Evolutionary conservation across 2,797 vertebrate genomes (phyloP), one percentile per base, ranked within the genome.

Genomic region (Muraenolepis orangiensis): DNA sequence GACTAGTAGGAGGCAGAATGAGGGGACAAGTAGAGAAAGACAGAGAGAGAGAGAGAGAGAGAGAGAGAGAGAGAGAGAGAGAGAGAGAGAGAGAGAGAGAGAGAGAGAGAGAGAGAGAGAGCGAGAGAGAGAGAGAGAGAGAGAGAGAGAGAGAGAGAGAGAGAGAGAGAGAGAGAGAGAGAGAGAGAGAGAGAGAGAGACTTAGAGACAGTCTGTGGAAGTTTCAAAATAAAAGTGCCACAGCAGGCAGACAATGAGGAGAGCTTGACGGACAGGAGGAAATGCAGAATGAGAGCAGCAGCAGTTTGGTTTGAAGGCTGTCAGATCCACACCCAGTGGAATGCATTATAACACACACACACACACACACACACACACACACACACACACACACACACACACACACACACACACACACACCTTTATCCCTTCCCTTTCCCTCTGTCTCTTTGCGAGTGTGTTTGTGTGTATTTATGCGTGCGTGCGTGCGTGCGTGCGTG

Each of bases 21-120:
- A 76, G 42, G 42, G 23, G 38, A 36, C 69, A 61, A 30, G 67
- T 34, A 72, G 67, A 68, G 40, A 66, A 12, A 31, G 30, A 74
- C 18, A 69, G 71, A 84, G 51, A 12, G 23, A 66, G 34, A 40
- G 75, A 77, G 75, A 12, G n/a, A 34, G 28, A 82, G 20, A 40
- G n/a, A 76, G 16, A 32, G 32, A 74, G 28, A 69, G 74, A 84
- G 67, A 13, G 20, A 64, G 34, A 40, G 75, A 78, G 75, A 14
- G 14, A 5, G 16, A 32, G 23, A 82, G 16, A 36, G 14, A 46
- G 42, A 34, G 28, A 82, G 20, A 40, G n/a, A 76, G 16, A 32
- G 32, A 74, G 28, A 69, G 74, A 84, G 67, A 13, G 20, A 64
- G 34, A 40, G 75, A 78, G 75, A 14, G 28, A 82, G 20, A 40